These are phyloP conservation scores for Drosophila lini DNA, from an alignment of 1,140 invertebrate species.

Conservation along the genomic window DNA sequence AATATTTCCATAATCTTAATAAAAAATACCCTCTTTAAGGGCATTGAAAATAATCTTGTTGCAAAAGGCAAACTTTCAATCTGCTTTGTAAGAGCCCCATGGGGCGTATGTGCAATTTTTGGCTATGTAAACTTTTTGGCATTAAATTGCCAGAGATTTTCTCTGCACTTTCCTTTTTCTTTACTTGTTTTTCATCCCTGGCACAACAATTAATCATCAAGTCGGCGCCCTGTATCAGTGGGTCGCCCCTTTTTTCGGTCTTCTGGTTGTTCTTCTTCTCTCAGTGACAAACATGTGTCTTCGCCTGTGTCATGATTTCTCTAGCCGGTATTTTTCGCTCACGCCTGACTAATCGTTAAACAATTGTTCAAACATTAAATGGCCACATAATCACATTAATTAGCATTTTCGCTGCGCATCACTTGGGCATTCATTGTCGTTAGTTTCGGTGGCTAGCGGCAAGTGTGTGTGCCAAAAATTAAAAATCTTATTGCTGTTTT, in stretches of 20 bases:
- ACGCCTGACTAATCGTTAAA: constrained; percentile 81
- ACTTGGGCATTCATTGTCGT: constrained; percentile 28
- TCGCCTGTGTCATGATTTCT: constrained; percentile 11
- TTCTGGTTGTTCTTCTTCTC: neutral
- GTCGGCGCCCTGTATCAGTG: constrained; percentile 24
- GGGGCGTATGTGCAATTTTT: constrained; percentile 67
- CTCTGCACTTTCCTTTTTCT: constrained; percentile 33
- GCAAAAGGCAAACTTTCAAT: constrained; percentile 46
- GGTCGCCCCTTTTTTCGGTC: constrained; percentile 1
- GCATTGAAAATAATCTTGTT: constrained; percentile 16
- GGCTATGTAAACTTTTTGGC: constrained; percentile 69
- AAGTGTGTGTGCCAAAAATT: constrained; percentile 46
- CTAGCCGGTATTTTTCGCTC: neutral
- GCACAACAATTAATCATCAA: constrained; percentile 70
- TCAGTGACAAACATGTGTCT: constrained; percentile 39
- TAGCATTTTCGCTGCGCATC: constrained; percentile 75
- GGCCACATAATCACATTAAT: constrained; percentile 81
- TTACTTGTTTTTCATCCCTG: constrained; percentile 8
- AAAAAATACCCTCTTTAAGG: neutral
- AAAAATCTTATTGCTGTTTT: constrained; percentile 34
- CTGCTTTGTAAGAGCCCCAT: constrained; percentile 38
- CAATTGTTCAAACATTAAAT: constrained; percentile 81
- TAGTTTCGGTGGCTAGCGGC: constrained; percentile 14
- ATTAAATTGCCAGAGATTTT: constrained; percentile 70
- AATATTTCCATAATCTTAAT: neutral